Conservation (phyloP, 2,888 invertebrate species). For the Coleophora flavipennella region DNA sequence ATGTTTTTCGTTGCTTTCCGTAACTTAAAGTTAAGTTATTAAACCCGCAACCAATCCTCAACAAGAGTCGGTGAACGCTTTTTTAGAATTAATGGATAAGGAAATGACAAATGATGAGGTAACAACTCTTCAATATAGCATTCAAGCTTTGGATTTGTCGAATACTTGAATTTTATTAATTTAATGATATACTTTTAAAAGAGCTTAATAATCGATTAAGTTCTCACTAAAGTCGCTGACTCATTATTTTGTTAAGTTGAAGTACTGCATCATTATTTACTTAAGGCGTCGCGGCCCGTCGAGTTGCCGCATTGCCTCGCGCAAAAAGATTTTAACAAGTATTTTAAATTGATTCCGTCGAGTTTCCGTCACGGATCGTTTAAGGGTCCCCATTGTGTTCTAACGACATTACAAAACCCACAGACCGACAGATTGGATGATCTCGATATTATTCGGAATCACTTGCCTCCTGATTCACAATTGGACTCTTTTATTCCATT, state of each 20-base stretch:
- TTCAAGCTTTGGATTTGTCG: no score
- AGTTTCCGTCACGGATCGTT: constrained; percentile 57
- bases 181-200: not conserved
- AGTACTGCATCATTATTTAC: not conserved
- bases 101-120: no score
- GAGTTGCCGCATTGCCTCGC: constrained; percentile 14
- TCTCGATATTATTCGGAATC: constrained; percentile 37
- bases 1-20: no score
- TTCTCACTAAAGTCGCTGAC: not conserved
- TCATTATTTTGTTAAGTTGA: no score
- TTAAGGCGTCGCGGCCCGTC: not conserved
- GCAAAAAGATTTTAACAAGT: constrained; percentile 49
- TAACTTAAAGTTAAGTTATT: no score
- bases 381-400: constrained; percentile 41
- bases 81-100: no score
- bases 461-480: not conserved
- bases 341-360: constrained; percentile 58
- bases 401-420: constrained; percentile 48
- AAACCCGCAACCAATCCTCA: no score
- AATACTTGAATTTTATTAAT: no score
- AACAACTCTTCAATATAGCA: no score
- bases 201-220: not conserved
- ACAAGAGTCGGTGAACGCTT: no score
- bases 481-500: not conserved
- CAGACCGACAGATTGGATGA: constrained; percentile 41